phyloP scores from a whole-genome alignment of 2,113 vertebrate genomes.

The Cheirogaleus medius region DNA sequence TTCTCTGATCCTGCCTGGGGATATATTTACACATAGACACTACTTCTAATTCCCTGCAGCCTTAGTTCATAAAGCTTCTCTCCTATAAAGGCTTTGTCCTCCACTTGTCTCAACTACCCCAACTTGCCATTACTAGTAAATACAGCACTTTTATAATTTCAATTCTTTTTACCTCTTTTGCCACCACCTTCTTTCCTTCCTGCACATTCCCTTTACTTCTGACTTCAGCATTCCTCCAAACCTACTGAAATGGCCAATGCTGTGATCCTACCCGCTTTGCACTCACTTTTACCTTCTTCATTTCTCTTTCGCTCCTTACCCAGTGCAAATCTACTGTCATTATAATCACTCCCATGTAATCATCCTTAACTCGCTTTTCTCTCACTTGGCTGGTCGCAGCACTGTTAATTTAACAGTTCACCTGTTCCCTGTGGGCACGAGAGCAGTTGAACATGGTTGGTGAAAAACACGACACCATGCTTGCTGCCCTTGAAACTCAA shows the following conservation, averaged over 20 bases:
- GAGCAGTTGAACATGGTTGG: rapidly evolving
- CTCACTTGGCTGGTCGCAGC: neutral
- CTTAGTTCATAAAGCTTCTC: neutral
- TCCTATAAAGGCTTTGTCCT: neutral
- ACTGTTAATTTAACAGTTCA: neutral
- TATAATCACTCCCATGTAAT: neutral
- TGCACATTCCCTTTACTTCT: neutral
- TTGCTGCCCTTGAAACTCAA: rapidly evolving
- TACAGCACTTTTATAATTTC: neutral
- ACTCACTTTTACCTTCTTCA: neutral
- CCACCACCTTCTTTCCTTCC: neutral
- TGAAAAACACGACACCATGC: neutral
- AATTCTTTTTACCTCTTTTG: neutral
- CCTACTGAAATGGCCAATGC: neutral
- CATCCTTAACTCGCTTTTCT: neutral
- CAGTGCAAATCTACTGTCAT: neutral
- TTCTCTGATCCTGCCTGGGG: neutral
- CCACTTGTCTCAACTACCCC: neutral
- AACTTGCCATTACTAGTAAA: neutral
- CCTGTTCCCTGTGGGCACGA: neutral
- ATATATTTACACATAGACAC: neutral
- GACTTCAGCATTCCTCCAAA: neutral
- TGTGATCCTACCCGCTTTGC: rapidly evolving
- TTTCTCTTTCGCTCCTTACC: neutral
- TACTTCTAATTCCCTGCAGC: neutral